Percentiles rank a stretch among this genome's conserved stretches.
Conservation (phyloP, 2,797 vertebrate species). For the Poecilia gillii region DNA sequence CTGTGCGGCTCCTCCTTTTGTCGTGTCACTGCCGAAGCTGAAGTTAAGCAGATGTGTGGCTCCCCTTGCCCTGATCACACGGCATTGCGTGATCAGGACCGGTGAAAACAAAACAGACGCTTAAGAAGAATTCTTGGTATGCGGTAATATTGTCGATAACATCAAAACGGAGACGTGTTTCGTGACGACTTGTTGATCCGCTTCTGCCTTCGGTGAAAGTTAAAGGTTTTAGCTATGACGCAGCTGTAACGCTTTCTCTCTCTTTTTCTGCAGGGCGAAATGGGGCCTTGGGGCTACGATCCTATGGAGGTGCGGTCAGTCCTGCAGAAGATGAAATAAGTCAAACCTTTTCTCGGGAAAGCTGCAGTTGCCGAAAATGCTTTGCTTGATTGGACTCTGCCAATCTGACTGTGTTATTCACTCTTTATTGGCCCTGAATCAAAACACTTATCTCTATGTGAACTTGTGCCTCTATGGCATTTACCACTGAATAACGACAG, state of each 20-base stretch:
- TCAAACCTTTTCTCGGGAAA: not conserved
- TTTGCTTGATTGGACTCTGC: not conserved
- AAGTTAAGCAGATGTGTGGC: not conserved
- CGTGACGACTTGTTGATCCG: not conserved
- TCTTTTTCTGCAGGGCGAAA: conserved; percentile 78
- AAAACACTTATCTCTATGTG: not conserved
- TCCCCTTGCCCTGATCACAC: not conserved
- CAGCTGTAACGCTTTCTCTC: not conserved
- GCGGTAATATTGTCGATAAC: not conserved
- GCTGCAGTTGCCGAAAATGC: not conserved
- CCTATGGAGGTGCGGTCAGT: conserved; percentile 85
- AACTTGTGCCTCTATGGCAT: not conserved
- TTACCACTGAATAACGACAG: not conserved
- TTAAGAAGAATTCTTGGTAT: conserved; percentile 20
- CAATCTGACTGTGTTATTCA: not conserved
- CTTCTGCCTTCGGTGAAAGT: not conserved
- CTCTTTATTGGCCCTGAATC: not conserved
- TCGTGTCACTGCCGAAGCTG: not conserved
- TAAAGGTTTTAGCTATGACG: not conserved
- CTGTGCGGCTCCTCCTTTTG: not conserved
- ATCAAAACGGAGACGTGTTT: not conserved
- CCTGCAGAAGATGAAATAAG: conserved; percentile 83
- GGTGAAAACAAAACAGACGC: not conserved
- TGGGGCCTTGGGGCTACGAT: conserved; percentile 87
- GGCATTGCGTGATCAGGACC: conserved; percentile 2